Evolutionary conservation across 1,140 invertebrate species (phyloP).

Genomic region (Notospermus geniculatus): DNA sequence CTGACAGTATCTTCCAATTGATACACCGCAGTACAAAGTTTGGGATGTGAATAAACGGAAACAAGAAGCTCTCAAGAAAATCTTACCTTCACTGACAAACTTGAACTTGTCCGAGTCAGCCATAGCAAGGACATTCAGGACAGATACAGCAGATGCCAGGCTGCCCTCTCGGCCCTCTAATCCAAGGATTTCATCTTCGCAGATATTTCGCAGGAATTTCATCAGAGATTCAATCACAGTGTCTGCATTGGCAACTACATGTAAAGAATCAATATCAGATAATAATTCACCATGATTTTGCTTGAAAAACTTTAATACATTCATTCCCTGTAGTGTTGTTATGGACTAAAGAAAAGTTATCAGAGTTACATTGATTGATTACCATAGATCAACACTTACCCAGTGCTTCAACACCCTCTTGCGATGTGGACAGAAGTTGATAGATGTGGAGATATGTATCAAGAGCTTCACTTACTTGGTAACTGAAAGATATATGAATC

Average conservation of each 20-base stretch:
- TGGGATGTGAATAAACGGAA: not conserved
- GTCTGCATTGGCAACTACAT: constrained; percentile 7
- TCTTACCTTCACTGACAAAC: constrained; percentile 29
- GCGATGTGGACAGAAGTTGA: constrained; percentile 36
- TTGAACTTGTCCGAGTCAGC: constrained; percentile 16
- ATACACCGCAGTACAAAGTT: not conserved
- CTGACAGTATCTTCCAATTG: not conserved
- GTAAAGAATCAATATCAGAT: constrained; percentile 3
- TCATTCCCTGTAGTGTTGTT: too few species aligned
- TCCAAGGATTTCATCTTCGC: constrained; percentile 36
- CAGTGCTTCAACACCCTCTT: constrained; percentile 30
- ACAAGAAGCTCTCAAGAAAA: not conserved
- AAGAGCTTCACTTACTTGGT: constrained; percentile 27
- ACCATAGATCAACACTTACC: constrained; percentile 21
- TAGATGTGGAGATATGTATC: constrained; percentile 36
- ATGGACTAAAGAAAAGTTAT: too few species aligned
- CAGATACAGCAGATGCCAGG: constrained; percentile 32
- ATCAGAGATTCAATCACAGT: constrained; percentile 21
- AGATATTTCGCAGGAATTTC: constrained; percentile 30
- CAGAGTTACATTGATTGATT: too few species aligned
- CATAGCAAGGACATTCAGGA: constrained; percentile 30
- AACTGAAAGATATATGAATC: constrained; percentile 26
- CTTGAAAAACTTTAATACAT: too few species aligned
- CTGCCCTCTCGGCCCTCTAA: constrained; percentile 27
- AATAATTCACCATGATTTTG: too few species aligned